phyloP scores from a whole-genome alignment of 1,140 invertebrate species.

The Drosophila varians region DNA sequence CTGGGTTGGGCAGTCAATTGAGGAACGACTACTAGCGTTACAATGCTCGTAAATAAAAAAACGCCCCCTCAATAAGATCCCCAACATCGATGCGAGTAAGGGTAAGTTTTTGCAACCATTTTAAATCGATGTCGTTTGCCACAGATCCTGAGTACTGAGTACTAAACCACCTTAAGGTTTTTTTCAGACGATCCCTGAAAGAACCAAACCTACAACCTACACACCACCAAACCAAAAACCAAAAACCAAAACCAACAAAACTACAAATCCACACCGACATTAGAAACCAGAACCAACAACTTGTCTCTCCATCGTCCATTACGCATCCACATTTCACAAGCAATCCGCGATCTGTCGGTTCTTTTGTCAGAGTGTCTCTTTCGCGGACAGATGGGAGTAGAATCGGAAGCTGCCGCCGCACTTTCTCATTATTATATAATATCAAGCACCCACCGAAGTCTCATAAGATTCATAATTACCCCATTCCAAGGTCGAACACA shows the following conservation, averaged over 20 bases:
- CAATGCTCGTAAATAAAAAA: conserved; percentile 15
- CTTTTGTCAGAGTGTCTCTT: conserved; percentile 16
- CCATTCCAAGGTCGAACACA: conserved; percentile 2
- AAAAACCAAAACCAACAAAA: conserved; percentile 24
- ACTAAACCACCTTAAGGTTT: conserved; percentile 65
- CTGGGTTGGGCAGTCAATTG: conserved; percentile 22
- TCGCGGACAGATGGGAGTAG: conserved; percentile 5
- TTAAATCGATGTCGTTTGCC: conserved; percentile 50
- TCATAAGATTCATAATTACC: conserved; percentile 61
- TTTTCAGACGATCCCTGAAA: conserved; percentile 57
- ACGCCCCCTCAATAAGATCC: conserved; percentile 29
- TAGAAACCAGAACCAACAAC: neutral
- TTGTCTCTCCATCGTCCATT: conserved; percentile 28
- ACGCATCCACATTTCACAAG: conserved; percentile 45
- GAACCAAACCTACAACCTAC: neutral
- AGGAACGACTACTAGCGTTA: neutral
- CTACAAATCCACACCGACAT: conserved; percentile 7
- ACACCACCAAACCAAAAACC: conserved; percentile 19
- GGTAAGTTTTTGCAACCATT: conserved; percentile 51
- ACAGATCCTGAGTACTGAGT: conserved; percentile 52
- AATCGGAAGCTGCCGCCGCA: conserved; percentile 3
- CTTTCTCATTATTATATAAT: conserved; percentile 33
- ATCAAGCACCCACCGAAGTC: conserved; percentile 22
- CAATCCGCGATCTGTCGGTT: conserved; percentile 48
- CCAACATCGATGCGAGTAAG: conserved; percentile 38